These are phyloP conservation scores for Valencia hispanica DNA, from an alignment of 2,797 vertebrate species.

Conservation along the genomic window DNA sequence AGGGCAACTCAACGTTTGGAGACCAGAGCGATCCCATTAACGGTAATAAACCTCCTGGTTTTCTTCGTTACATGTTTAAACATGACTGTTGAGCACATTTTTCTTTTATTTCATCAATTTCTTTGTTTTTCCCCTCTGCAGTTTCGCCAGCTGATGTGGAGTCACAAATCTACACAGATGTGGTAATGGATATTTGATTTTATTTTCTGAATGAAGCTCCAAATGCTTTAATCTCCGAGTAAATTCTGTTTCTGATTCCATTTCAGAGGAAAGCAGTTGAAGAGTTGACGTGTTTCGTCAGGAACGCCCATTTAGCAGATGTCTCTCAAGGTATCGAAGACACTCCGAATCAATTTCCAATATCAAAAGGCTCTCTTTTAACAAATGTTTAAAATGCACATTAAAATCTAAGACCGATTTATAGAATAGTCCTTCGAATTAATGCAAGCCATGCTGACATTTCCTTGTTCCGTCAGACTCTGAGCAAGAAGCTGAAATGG, in stretches of 20 bases:
- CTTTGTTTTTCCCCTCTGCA: background rate
- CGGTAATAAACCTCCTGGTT: conserved; percentile 21
- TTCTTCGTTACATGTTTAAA: background rate
- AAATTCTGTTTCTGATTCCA: background rate
- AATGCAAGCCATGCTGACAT: background rate
- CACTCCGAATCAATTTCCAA: background rate
- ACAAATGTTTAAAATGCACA: background rate
- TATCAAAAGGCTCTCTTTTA: background rate
- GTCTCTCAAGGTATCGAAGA: conserved; percentile 31
- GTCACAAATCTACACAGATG: background rate
- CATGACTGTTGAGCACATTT: background rate
- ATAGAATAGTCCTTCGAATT: background rate
- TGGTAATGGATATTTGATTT: conserved; percentile 27
- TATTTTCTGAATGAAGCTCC: background rate
- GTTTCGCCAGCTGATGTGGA: conserved; percentile 17
- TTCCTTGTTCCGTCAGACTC: conserved; percentile 27
- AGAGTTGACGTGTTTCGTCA: conserved; percentile 34
- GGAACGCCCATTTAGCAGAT: conserved; percentile 24
- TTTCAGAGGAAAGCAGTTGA: conserved; percentile 38
- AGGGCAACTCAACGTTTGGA: conserved; percentile 13
- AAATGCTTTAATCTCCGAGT: background rate
- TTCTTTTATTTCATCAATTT: background rate
- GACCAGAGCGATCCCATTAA: background rate
- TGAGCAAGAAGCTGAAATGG: conserved; percentile 3
- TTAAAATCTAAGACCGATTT: background rate